Conservation (phyloP, 2,888 invertebrate species). For the Heteropelma amictum region DNA sequence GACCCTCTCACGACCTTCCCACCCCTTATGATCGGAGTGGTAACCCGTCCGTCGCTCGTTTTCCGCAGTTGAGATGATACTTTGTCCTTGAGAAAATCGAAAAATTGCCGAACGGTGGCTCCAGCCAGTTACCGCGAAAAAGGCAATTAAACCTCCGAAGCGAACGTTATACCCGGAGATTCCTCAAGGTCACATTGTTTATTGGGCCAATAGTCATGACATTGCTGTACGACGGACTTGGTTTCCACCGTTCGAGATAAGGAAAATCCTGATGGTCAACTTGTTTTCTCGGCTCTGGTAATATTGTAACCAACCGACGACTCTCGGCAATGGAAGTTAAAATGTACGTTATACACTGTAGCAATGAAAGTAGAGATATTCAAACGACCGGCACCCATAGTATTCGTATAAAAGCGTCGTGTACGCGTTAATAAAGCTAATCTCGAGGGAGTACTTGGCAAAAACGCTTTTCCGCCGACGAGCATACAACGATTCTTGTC, state of each 20-base stretch:
- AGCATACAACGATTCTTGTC: constrained; percentile 29
- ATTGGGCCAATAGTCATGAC: neutral
- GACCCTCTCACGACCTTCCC: neutral
- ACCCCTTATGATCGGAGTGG: too few species aligned
- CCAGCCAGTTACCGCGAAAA: too few species aligned
- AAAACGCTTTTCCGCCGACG: constrained; percentile 23
- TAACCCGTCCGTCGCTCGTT: too few species aligned
- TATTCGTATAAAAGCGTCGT: constrained; percentile 36
- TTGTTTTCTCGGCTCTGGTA: constrained; percentile 12
- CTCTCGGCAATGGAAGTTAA: constrained; percentile 34
- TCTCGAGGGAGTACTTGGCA: constrained; percentile 7
- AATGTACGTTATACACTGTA: constrained; percentile 30
- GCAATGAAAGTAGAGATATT: constrained; percentile 12
- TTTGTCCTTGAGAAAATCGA: too few species aligned
- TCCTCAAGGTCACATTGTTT: constrained; percentile 25
- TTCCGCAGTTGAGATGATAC: too few species aligned
- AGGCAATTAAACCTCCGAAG: too few species aligned
- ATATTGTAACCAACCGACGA: constrained; percentile 23
- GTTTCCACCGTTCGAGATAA: too few species aligned
- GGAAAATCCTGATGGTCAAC: too few species aligned
- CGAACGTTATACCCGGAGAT: constrained; percentile 8
- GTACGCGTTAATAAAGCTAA: constrained; percentile 34
- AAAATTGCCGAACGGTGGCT: too few species aligned
- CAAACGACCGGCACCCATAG: constrained; percentile 13
- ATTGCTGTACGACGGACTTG: neutral